Evolutionary conservation across 2,888 invertebrate genomes (phyloP), one percentile per base, ranked within the genome.

Genomic region (Megastigmus dorsalis): DNA sequence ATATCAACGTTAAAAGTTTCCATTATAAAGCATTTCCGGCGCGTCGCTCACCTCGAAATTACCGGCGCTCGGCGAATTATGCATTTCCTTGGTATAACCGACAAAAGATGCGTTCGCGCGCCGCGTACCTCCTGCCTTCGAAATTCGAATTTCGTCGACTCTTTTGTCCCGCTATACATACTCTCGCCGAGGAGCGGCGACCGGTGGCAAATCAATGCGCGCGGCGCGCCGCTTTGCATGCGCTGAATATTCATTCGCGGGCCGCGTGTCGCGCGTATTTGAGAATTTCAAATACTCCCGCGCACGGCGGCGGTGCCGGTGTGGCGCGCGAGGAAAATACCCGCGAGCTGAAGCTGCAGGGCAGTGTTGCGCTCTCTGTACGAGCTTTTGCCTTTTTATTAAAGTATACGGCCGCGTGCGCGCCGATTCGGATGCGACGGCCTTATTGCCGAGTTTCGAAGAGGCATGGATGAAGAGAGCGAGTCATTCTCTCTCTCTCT

Each of bases 181-280:
- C n/a, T n/a, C n/a, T n/a, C n/a, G n/a, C n/a, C n/a, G n/a, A n/a
- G n/a, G n/a, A n/a, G n/a, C n/a, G n/a, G n/a, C n/a, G n/a, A n/a
- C n/a, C n/a, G n/a, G n/a, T 20, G 45, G 45, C 45, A 52, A 66
- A 66, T 54, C 50, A 50, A 66, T 57, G 45, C 45, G 52, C 65
- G 6, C 41, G 45, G n/a, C 74, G n/a, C 74, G 68, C 48, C 78
- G 80, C 79, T 83, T 83, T 82, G 82, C 83, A 84, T 83, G 79
- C 79, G 75, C 79, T 84, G 83, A 82, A 84, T 83, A 83, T 84
- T 82, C 82, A 84, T 82, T 81, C 78, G 67, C 74, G 77, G 77
- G 55, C 50, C 62, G 41, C 45, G 33, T 54, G 50, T 23, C 66
- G 57, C 74, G 78, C 72, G 77, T 78, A 81, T 82, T 81, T 80